Percentiles rank a stretch among this genome's conserved stretches.
phyloP scores from a whole-genome alignment of 2,888 invertebrate species.

The Heliconius sara region DNA sequence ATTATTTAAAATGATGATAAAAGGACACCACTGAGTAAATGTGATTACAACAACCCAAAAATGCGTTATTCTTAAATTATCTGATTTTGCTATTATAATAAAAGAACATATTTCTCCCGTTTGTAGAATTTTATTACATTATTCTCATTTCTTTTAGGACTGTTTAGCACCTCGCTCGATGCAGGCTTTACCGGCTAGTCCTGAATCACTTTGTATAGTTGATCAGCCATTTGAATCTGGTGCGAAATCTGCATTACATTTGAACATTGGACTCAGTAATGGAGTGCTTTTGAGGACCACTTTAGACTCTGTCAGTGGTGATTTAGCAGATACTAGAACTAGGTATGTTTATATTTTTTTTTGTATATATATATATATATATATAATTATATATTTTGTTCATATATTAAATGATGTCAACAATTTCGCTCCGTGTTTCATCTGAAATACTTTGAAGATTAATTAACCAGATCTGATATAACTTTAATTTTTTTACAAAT shows the following conservation, averaged over 20 bases:
- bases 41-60: constrained; percentile 80
- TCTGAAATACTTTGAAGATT: constrained; percentile 84
- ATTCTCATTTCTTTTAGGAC: constrained; percentile 84
- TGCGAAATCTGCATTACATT: constrained; percentile 89
- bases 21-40: constrained; percentile 81
- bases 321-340: constrained; percentile 98
- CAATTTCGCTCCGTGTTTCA: constrained; percentile 85
- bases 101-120: no score
- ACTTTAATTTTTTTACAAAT: not conserved
- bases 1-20: constrained; percentile 71
- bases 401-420: constrained; percentile 70
- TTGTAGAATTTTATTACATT: not conserved
- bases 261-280: constrained; percentile 99
- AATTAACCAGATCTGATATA: constrained; percentile 79
- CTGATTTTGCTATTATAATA: constrained; percentile 57
- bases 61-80: constrained; percentile 79
- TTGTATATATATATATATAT: not conserved
- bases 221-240: constrained; percentile 90
- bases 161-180: constrained; percentile 97
- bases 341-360: constrained; percentile 74
- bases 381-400: not conserved
- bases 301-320: constrained; percentile 97
- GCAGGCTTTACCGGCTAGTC: constrained; percentile 97
- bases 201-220: constrained; percentile 98
- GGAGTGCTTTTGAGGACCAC: constrained; percentile 97